phyloP scores from a whole-genome alignment of 2,797 vertebrate genomes.

The Zenarchopterus dispar region DNA sequence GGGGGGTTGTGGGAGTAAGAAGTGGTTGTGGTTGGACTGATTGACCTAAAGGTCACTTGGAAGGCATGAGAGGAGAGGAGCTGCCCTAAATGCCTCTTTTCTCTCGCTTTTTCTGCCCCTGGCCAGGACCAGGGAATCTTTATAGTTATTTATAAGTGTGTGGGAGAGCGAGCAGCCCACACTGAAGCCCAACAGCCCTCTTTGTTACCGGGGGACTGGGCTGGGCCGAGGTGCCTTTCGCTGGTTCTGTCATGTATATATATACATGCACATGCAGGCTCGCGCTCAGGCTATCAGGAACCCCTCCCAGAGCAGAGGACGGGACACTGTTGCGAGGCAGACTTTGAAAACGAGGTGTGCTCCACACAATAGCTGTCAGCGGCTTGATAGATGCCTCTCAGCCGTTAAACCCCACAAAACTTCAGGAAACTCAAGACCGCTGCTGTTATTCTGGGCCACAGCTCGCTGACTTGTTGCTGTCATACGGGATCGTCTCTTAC shows the following conservation, averaged over 20 bases:
- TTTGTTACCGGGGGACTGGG: conserved; percentile 62
- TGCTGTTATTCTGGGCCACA: conserved; percentile 10
- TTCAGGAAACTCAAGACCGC: conserved; percentile 27
- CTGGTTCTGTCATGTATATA: conserved; percentile 72
- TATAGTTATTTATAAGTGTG: conserved; percentile 81
- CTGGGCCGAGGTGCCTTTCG: conserved; percentile 67
- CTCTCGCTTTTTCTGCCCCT: conserved; percentile 64
- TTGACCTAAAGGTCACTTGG: conserved; percentile 79
- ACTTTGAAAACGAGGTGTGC: conserved; percentile 75
- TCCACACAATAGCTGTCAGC: conserved; percentile 70
- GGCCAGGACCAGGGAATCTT: conserved; percentile 61
- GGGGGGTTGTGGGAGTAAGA: conserved; percentile 10
- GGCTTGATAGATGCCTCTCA: conserved; percentile 64
- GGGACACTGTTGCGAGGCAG: conserved; percentile 78
- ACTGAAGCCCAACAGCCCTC: conserved; percentile 63
- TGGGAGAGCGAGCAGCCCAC: conserved; percentile 71
- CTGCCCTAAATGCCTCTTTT: conserved; percentile 76
- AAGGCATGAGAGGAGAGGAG: conserved; percentile 76
- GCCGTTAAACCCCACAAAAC: conserved; percentile 44
- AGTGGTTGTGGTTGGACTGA: conserved; percentile 60
- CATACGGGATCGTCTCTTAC: too few relatives aligned
- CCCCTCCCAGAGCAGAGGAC: conserved; percentile 67
- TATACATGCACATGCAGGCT: conserved; percentile 55
- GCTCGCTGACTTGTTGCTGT: neutral
- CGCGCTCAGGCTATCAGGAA: conserved; percentile 55